phyloP scores from a whole-genome alignment of 2,888 invertebrate species.

The Geophilus truncorum region DNA sequence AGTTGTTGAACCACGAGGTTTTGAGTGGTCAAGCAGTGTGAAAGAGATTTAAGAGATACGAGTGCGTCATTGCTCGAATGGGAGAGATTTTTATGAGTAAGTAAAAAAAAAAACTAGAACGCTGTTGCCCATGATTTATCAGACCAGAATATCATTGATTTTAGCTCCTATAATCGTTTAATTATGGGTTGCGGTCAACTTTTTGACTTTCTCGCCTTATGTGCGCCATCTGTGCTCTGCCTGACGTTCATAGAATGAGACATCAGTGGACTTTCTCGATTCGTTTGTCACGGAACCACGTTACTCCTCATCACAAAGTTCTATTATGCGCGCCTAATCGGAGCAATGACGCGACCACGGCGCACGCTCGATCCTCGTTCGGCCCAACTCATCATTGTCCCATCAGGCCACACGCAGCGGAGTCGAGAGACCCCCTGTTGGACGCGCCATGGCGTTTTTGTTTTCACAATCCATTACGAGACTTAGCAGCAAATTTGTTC shows the following conservation, averaged over 20 bases:
- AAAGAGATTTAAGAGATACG: not conserved
- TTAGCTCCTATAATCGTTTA: too few species aligned
- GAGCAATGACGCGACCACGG: not conserved
- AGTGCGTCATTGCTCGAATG: not conserved
- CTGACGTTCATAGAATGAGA: not conserved
- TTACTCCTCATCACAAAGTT: not conserved
- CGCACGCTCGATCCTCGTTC: not conserved
- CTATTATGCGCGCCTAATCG: slow-evolving; percentile 11
- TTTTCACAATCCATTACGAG: slow-evolving; percentile 20
- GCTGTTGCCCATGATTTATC: not conserved
- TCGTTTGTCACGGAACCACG: not conserved
- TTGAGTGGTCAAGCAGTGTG: slow-evolving; percentile 3
- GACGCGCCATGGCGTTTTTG: not conserved
- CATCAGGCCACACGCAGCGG: not conserved
- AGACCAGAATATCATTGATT: too few species aligned
- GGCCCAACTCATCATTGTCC: slow-evolving; percentile 15
- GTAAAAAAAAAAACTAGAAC: not conserved
- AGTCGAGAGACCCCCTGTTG: not conserved
- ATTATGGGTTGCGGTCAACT: too few species aligned
- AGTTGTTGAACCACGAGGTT: not conserved
- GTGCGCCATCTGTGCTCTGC: not conserved
- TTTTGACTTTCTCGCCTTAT: not conserved
- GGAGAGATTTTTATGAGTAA: not conserved
- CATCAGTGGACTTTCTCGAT: not conserved
- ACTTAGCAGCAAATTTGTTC: slow-evolving; percentile 20